These are phyloP conservation scores for Henricia sp. DNA, from an alignment of 53 echinoderm and acorn worm species.

Conservation along the genomic window DNA sequence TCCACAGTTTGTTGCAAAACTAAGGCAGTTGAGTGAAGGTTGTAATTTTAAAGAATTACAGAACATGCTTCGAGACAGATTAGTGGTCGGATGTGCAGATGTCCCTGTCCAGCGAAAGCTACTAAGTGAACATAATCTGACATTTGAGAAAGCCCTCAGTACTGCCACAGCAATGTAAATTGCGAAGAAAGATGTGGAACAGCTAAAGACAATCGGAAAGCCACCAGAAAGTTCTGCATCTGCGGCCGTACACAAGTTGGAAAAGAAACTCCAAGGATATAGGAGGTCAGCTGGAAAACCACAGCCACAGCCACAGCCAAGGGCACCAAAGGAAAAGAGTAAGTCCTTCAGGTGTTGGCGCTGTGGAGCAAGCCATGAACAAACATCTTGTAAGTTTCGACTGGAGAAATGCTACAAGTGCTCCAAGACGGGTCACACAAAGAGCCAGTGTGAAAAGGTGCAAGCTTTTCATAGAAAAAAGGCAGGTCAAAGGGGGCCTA, in stretches of 20 bases:
- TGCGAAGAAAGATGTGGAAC: constrained; percentile 6
- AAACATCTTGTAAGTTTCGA: neutral
- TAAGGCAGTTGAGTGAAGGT: constrained; percentile 3
- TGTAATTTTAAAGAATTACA: constrained; percentile 1
- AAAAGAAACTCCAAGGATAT: neutral
- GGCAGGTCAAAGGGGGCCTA: neutral
- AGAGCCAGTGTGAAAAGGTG: constrained; percentile 65
- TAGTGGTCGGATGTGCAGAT: constrained; percentile 9
- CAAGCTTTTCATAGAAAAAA: constrained; percentile 9
- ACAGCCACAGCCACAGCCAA: neutral
- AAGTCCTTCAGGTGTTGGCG: constrained; percentile 17
- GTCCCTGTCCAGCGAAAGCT: neutral
- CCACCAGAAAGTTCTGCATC: neutral
- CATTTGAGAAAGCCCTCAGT: constrained; percentile 18
- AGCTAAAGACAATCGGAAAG: neutral
- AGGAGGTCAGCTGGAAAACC: too few relatives aligned
- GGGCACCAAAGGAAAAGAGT: neutral
- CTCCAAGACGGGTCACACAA: constrained; percentile 50
- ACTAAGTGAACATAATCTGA: neutral
- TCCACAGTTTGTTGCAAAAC: neutral
- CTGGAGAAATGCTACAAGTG: constrained; percentile 61
- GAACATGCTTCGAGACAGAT: neutral
- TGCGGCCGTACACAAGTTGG: neutral
- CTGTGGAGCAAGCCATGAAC: neutral
- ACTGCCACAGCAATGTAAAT: constrained; percentile 19